Evolutionary conservation across 2,888 invertebrate species (phyloP).

Genomic region (Rotaria macrura): DNA sequence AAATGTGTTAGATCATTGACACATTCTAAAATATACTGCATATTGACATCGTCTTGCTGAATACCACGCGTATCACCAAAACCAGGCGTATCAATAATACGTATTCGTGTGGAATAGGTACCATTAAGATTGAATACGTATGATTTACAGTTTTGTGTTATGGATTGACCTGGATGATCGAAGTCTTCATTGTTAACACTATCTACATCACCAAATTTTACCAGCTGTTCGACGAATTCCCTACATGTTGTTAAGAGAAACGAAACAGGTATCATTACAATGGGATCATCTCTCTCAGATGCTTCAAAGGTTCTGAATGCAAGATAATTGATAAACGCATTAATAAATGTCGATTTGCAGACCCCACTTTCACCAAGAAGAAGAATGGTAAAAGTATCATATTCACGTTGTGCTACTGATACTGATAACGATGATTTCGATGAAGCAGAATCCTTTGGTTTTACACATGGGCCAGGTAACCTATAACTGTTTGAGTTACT

Average conservation of each 20-base stretch:
- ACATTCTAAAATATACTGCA: slow-evolving; percentile 16
- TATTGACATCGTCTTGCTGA: not conserved
- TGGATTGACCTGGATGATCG: not conserved
- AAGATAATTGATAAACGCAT: not conserved
- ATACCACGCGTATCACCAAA: not conserved
- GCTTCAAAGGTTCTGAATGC: not conserved
- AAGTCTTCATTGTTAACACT: not conserved
- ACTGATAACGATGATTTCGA: not conserved
- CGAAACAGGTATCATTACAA: not conserved
- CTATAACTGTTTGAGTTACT: too few species aligned
- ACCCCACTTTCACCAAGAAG: not conserved
- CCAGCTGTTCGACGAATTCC: not conserved
- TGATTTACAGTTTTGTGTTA: not conserved
- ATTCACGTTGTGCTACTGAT: too few species aligned
- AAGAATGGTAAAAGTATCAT: not conserved
- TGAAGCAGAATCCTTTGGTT: not conserved
- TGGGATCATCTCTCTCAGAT: not conserved
- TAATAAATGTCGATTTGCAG: not conserved
- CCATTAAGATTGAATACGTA: not conserved
- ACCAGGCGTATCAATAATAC: not conserved
- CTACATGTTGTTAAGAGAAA: not conserved
- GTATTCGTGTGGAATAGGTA: not conserved
- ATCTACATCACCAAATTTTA: not conserved
- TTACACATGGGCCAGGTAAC: too few species aligned
- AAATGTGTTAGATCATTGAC: not conserved